phyloP scores from a whole-genome alignment of 2,888 invertebrate genomes.

The Lasius platythorax region DNA sequence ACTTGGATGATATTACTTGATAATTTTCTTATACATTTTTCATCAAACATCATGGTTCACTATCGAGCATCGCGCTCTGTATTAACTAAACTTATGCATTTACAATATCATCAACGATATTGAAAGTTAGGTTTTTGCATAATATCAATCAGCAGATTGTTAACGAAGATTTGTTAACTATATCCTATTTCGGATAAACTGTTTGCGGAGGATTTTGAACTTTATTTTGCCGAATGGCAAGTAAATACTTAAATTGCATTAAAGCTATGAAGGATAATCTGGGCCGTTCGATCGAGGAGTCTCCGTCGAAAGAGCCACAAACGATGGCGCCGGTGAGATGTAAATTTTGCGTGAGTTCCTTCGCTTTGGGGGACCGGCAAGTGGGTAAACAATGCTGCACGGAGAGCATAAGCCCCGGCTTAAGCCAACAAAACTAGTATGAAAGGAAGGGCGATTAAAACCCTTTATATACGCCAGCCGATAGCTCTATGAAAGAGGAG shows the following conservation, averaged over 20 bases:
- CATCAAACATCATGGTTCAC: neutral
- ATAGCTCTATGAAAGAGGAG: slow-evolving; percentile 41
- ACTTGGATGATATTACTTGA: neutral
- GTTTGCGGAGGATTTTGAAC: neutral
- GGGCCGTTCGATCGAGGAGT: slow-evolving; percentile 46
- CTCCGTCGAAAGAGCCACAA: slow-evolving; percentile 45
- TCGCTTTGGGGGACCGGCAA: slow-evolving; percentile 27
- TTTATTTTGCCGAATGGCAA: neutral
- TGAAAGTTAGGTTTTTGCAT: neutral
- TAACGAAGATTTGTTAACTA: neutral
- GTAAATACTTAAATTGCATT: slow-evolving; percentile 10
- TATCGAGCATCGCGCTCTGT: neutral
- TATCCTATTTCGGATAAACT: neutral
- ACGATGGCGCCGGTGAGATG: slow-evolving; percentile 60
- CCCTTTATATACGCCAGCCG: slow-evolving; percentile 59
- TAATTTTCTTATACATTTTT: neutral
- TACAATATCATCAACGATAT: neutral
- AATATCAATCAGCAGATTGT: neutral
- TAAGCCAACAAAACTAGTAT: slow-evolving; percentile 53
- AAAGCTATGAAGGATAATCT: slow-evolving; percentile 41
- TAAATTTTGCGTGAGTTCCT: slow-evolving; percentile 65
- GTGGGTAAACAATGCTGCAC: slow-evolving; percentile 63
- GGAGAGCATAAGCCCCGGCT: slow-evolving; percentile 56
- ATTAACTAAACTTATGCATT: neutral
- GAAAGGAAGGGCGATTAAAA: slow-evolving; percentile 73